phyloP scores from a whole-genome alignment of 1,140 invertebrate species.

The Octopus bimaculoides region DNA sequence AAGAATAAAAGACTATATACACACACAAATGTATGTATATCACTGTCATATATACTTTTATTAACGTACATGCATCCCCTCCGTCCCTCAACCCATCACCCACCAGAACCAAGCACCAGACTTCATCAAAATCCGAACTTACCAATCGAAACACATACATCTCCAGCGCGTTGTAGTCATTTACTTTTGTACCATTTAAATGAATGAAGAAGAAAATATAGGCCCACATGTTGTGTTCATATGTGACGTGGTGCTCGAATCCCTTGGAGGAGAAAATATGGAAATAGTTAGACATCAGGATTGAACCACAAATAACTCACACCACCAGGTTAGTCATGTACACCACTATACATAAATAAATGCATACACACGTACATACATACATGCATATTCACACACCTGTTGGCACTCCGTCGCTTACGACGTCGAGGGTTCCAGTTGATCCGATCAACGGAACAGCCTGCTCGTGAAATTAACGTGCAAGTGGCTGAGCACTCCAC shows the following conservation, averaged over 20 bases:
- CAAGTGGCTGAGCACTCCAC: too few relatives aligned
- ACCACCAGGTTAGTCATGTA: background rate
- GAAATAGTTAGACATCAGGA: background rate
- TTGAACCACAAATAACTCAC: too few relatives aligned
- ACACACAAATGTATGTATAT: too few relatives aligned
- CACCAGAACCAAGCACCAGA: too few relatives aligned
- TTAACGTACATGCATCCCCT: too few relatives aligned
- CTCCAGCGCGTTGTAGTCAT: slow-evolving; percentile 56
- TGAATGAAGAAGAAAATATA: slow-evolving; percentile 59
- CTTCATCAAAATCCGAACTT: slow-evolving; percentile 14
- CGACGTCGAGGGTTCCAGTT: too few relatives aligned
- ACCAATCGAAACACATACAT: slow-evolving; percentile 54
- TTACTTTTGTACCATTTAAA: slow-evolving; percentile 54
- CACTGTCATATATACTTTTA: too few relatives aligned
- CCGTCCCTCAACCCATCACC: too few relatives aligned
- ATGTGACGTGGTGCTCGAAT: slow-evolving; percentile 54
- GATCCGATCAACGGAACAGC: too few relatives aligned
- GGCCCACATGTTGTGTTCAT: slow-evolving; percentile 57
- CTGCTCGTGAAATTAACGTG: too few relatives aligned
- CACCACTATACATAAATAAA: background rate
- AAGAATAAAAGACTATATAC: too few relatives aligned
- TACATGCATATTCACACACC: background rate
- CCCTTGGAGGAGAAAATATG: slow-evolving; percentile 40
- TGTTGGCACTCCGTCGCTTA: too few relatives aligned
- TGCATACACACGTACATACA: background rate